phyloP scores from a whole-genome alignment of 2,888 invertebrate genomes.

The Smittia aterrima region DNA sequence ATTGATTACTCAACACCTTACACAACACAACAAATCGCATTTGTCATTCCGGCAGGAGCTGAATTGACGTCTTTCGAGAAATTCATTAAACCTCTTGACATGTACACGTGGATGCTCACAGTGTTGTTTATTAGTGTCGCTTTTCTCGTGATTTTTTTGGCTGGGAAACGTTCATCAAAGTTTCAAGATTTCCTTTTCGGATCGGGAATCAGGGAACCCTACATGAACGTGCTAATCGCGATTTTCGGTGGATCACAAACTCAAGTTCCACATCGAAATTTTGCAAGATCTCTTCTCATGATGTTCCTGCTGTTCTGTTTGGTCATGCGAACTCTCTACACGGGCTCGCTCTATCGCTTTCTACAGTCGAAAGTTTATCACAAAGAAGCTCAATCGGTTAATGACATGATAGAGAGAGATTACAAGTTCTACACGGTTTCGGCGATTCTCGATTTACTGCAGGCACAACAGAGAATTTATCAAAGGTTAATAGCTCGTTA shows the following conservation, averaged over 20 bases:
- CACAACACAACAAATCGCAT: neutral
- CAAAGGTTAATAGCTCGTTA: slow-evolving; percentile 25
- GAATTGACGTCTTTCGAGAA: slow-evolving; percentile 19
- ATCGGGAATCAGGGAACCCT: slow-evolving; percentile 4
- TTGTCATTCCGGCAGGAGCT: slow-evolving; percentile 27
- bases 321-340: slow-evolving; percentile 25
- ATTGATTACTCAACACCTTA: slow-evolving; percentile 10
- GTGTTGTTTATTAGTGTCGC: neutral
- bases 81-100: slow-evolving; percentile 10
- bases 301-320: slow-evolving; percentile 31
- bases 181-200: slow-evolving; percentile 14
- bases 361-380: slow-evolving; percentile 8
- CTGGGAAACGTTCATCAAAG: neutral
- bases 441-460: slow-evolving; percentile 32
- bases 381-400: slow-evolving; percentile 29
- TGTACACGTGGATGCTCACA: neutral
- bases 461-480: slow-evolving; percentile 18
- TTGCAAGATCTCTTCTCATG: slow-evolving; percentile 23
- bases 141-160: neutral
- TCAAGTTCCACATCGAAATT: neutral
- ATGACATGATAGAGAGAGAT: slow-evolving; percentile 25
- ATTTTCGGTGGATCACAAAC: slow-evolving; percentile 18
- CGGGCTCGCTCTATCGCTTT: slow-evolving; percentile 17
- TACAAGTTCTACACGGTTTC: slow-evolving; percentile 29
- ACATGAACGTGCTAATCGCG: slow-evolving; percentile 24